These are phyloP conservation scores for Oncorhynchus clarkii DNA, from an alignment of 2,113 vertebrate genomes.

Conservation along the genomic window DNA sequence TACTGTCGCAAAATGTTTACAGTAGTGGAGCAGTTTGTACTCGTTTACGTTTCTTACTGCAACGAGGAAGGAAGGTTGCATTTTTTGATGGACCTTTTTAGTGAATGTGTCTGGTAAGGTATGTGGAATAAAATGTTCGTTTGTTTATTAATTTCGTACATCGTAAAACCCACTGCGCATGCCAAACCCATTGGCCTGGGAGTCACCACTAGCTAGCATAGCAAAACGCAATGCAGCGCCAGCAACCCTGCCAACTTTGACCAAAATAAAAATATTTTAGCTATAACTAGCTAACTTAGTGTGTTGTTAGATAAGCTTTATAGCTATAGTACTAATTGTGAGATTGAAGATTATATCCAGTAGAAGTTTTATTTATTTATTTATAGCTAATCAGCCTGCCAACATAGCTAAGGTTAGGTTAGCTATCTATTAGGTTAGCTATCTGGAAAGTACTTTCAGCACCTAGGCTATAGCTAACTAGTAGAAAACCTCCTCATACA, in stretches of 20 bases:
- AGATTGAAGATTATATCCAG: too few species aligned
- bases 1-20: slow-evolving; percentile 57
- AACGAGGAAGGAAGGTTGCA: slow-evolving; percentile 37
- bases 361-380: too few species aligned
- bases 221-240: neutral
- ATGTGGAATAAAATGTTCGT: slow-evolving; percentile 14
- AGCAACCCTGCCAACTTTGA: neutral
- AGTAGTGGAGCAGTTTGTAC: neutral
- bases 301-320: too few species aligned
- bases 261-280: neutral
- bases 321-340: too few species aligned
- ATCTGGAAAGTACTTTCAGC: too few species aligned
- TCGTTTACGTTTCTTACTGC: slow-evolving; percentile 51
- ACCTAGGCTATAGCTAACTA: too few species aligned
- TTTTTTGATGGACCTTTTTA: slow-evolving; percentile 22
- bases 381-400: too few species aligned
- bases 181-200: neutral
- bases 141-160: neutral
- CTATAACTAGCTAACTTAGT: too few species aligned
- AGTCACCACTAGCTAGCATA: neutral
- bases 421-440: too few species aligned
- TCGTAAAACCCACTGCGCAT: neutral
- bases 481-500: too few species aligned
- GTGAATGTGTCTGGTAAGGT: slow-evolving; percentile 59
- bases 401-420: too few species aligned